These are phyloP conservation scores for Gorsachius goisagi DNA, from an alignment of 2,113 vertebrate species.

Conservation along the genomic window DNA sequence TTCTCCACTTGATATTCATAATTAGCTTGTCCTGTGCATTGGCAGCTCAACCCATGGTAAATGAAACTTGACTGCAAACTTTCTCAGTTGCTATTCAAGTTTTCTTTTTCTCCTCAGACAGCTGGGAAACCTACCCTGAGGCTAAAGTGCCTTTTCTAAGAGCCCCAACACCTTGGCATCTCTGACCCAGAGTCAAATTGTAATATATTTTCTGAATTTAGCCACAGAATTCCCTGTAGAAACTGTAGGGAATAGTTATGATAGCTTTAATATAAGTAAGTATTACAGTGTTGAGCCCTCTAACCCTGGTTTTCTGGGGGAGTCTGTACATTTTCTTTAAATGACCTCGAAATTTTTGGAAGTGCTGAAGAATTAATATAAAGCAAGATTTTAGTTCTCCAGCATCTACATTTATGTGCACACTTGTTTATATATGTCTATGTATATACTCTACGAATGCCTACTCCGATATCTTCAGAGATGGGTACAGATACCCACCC, in stretches of 20 bases:
- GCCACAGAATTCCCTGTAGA: background rate
- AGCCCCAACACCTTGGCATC: background rate
- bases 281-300: background rate
- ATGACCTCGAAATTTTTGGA: background rate
- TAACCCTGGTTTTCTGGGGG: background rate
- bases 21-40: background rate
- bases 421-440: fast-evolving
- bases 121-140: background rate
- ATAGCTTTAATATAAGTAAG: background rate
- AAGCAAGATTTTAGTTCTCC: background rate
- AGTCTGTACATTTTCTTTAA: background rate
- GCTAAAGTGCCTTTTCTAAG: background rate
- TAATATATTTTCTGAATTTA: background rate
- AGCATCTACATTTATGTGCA: background rate
- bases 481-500: background rate
- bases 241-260: background rate
- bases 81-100: background rate
- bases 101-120: background rate
- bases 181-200: background rate
- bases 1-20: background rate
- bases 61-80: background rate
- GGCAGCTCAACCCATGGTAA: background rate
- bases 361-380: background rate
- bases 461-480: background rate
- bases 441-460: background rate